Conservation (phyloP, 2,888 invertebrate species). For the Harpalus rufipes region DNA sequence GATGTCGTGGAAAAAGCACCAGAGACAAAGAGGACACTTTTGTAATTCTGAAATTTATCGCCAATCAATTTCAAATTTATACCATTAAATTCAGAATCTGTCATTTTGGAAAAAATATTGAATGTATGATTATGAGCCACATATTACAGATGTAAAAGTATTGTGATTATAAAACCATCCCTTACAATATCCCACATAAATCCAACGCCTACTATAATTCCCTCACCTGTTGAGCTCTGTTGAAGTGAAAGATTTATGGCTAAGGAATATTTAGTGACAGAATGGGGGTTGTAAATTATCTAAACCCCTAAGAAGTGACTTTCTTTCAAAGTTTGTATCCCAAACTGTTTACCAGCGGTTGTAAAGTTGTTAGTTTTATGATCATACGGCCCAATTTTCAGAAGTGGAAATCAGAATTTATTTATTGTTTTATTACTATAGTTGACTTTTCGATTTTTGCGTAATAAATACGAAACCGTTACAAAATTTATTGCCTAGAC, state of each 20-base stretch:
- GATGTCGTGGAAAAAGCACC: too few species aligned
- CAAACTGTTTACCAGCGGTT: neutral
- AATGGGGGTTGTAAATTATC: neutral
- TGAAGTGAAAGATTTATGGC: neutral
- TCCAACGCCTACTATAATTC: neutral
- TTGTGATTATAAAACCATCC: neutral
- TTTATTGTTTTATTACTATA: neutral
- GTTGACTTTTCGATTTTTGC: neutral
- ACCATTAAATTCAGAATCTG: too few species aligned
- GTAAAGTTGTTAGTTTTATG: constrained; percentile 3
- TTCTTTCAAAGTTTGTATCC: neutral
- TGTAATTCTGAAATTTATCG: too few species aligned
- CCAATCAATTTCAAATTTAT: too few species aligned
- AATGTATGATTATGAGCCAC: too few species aligned
- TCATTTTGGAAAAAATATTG: too few species aligned
- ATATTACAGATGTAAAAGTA: too few species aligned
- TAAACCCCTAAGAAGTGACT: constrained; percentile 1
- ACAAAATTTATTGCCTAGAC: neutral
- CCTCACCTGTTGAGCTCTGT: neutral
- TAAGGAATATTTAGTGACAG: neutral
- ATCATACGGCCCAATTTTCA: neutral
- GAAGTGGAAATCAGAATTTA: neutral
- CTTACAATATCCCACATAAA: neutral
- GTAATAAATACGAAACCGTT: neutral
- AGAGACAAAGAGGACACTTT: too few species aligned